These are phyloP conservation scores for Gnathonemus echidnorhynchus DNA, from an alignment of 2,113 vertebrate species.

Conservation along the genomic window DNA sequence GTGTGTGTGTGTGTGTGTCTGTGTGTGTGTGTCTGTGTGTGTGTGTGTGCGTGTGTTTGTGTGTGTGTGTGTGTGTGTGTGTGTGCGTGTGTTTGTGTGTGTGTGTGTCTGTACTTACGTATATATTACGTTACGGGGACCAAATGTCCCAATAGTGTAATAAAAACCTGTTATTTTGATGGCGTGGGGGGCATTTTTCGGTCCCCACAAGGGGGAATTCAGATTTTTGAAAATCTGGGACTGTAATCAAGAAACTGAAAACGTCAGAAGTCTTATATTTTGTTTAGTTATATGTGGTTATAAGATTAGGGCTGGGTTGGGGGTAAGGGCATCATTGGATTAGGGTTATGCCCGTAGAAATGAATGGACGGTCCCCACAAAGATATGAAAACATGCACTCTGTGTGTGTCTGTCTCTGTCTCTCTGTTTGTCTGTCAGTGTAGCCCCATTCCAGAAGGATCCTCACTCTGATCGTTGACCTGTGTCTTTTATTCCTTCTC, in stretches of 20 bases:
- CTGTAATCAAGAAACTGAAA: neutral
- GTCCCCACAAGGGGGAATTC: too few relatives aligned
- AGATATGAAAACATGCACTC: neutral
- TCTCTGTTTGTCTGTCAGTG: neutral
- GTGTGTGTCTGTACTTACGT: neutral
- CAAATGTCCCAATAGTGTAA: neutral
- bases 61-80: too few relatives aligned
- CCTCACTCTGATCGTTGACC: neutral
- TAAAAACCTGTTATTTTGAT: neutral
- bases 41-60: too few relatives aligned
- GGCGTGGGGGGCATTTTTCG: neutral
- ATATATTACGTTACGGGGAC: neutral
- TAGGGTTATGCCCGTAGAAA: neutral
- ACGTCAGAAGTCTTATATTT: neutral
- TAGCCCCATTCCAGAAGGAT: neutral
- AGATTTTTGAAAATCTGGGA: neutral
- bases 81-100: neutral
- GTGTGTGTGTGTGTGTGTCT: too few relatives aligned
- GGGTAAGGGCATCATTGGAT: neutral
- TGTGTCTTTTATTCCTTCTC: constrained; percentile 8
- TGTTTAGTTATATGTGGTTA: neutral
- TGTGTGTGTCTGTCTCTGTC: neutral
- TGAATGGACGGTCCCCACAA: neutral
- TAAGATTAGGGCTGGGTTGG: neutral
- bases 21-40: too few relatives aligned